phyloP scores from a whole-genome alignment of 2,113 vertebrate genomes.

The Atlantisia rogersi region DNA sequence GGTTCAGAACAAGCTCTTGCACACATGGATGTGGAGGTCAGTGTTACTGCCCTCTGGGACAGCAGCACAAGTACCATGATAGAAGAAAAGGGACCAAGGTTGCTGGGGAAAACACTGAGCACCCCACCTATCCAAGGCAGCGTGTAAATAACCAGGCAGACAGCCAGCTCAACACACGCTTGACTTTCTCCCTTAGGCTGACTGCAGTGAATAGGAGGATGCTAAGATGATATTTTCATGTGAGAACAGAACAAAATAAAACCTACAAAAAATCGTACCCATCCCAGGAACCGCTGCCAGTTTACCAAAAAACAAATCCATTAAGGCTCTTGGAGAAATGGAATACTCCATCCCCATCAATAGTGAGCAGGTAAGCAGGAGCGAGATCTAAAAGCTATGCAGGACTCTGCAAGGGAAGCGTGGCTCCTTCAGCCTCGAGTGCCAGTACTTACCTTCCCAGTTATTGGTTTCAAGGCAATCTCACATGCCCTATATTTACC shows the following conservation, averaged over 20 bases:
- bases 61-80: neutral
- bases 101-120: neutral
- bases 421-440: neutral
- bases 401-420: neutral
- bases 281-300: neutral
- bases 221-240: neutral
- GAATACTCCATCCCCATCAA: neutral
- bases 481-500: conserved; percentile 21
- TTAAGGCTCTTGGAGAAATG: conserved; percentile 32
- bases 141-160: neutral
- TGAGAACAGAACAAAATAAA: conserved; percentile 9
- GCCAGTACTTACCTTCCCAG: conserved; percentile 21
- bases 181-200: neutral
- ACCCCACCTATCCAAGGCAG: neutral
- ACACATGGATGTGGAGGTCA: neutral
- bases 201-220: neutral
- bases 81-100: neutral
- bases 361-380: neutral
- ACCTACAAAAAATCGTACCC: neutral
- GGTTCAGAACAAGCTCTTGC: neutral
- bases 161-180: neutral
- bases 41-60: neutral
- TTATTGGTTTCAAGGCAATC: conserved; percentile 37
- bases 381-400: neutral
- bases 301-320: conserved; percentile 36